Evolutionary conservation across 2,888 invertebrate genomes (phyloP).

Genomic region (Drosophila kambysellisi): DNA sequence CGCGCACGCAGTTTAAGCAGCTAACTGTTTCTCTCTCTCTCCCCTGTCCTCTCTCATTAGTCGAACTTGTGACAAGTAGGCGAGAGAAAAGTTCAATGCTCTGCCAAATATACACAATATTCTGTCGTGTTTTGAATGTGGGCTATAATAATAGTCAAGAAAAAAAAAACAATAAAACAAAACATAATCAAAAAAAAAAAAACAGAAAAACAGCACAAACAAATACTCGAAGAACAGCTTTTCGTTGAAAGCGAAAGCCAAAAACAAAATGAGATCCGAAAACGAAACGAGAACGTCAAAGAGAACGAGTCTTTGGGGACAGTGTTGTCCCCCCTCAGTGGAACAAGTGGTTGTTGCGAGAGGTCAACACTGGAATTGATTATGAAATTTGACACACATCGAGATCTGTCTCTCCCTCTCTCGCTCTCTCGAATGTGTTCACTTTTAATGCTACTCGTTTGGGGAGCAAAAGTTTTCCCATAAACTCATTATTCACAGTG

Average conservation of each 20-base stretch:
- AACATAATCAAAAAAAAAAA: conserved; percentile 3
- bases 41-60: conserved; percentile 20
- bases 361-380: conserved; percentile 51
- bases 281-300: conserved; percentile 8
- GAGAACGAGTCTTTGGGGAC: conserved; percentile 9
- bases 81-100: conserved; percentile 55
- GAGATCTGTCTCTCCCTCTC: conserved; percentile 28
- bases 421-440: background rate
- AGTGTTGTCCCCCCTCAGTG: conserved; percentile 10
- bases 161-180: conserved; percentile 16
- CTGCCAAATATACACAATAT: conserved; percentile 23
- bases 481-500: conserved; percentile 5
- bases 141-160: conserved; percentile 22
- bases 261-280: conserved; percentile 4
- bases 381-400: conserved; percentile 59
- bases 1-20: conserved; percentile 42
- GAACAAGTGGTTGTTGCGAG: conserved; percentile 52
- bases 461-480: conserved; percentile 9
- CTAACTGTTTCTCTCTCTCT: background rate
- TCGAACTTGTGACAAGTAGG: conserved; percentile 11
- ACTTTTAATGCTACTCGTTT: background rate
- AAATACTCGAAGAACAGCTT: conserved; percentile 56
- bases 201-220: conserved; percentile 3
- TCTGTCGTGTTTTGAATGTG: conserved; percentile 16
- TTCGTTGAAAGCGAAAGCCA: conserved; percentile 65